Percentiles rank a stretch among this genome's conserved stretches.
phyloP scores from a whole-genome alignment of 2,888 invertebrate species.

The Zygogramma bicolorata region DNA sequence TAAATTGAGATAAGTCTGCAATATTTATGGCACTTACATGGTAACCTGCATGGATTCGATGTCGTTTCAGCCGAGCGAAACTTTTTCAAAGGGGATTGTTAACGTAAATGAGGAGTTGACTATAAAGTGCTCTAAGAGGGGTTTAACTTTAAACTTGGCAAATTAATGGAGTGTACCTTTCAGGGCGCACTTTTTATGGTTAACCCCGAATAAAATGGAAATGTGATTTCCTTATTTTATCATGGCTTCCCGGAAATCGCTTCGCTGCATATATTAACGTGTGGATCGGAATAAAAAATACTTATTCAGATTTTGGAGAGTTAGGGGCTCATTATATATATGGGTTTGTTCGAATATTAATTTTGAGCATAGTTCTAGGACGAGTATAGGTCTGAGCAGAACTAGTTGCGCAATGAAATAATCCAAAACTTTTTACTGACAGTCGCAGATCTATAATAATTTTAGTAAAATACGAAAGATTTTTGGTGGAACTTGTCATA shows the following conservation, averaged over 20 bases:
- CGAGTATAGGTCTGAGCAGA: too few relatives aligned
- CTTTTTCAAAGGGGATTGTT: conserved; percentile 52
- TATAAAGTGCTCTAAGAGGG: conserved; percentile 44
- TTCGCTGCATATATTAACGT: background rate
- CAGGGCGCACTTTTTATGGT: conserved; percentile 32
- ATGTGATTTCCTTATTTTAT: background rate
- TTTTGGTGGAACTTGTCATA: too few relatives aligned
- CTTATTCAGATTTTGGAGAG: background rate
- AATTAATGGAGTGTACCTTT: conserved; percentile 57
- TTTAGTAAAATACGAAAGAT: too few relatives aligned
- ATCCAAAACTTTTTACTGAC: too few relatives aligned
- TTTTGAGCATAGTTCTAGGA: too few relatives aligned
- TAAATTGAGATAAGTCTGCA: conserved; percentile 67
- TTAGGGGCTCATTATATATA: too few relatives aligned
- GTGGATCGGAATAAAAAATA: background rate
- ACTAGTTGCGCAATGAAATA: too few relatives aligned
- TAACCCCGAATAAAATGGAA: background rate
- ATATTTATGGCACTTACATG: conserved; percentile 69
- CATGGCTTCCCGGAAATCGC: background rate
- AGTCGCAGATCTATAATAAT: too few relatives aligned
- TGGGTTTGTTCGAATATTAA: too few relatives aligned
- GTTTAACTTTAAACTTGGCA: conserved; percentile 57
- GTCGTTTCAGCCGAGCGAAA: conserved; percentile 40
- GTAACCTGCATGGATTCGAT: conserved; percentile 53
- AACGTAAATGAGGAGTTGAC: conserved; percentile 41